Conservation (phyloP, 35 echinoderm and acorn worm genomes). For the Lytechinus variegatus region DNA sequence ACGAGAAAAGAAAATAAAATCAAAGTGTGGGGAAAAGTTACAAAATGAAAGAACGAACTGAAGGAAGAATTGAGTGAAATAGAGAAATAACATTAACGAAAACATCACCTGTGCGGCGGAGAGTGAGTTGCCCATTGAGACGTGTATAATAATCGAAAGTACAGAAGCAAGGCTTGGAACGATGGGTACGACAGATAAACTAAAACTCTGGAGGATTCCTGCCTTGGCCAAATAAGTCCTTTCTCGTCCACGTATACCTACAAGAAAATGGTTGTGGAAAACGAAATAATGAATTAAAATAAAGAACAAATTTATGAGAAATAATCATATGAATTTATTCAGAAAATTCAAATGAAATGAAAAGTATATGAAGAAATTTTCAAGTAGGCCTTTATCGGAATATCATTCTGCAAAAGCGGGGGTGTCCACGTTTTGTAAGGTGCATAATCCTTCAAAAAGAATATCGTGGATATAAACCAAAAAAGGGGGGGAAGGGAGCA, state of each 20-base stretch:
- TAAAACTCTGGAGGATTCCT: constrained; percentile 86
- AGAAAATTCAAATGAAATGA: no score
- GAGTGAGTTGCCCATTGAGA: constrained; percentile 54
- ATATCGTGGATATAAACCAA: no score
- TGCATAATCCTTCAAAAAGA: no score
- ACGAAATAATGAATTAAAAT: background rate
- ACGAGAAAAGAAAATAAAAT: no score
- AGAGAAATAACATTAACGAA: background rate
- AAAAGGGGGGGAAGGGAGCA: no score
- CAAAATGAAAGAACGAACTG: no score
- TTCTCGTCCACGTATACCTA: constrained; percentile 76
- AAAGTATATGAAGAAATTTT: background rate
- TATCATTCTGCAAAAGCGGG: no score
- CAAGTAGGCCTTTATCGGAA: no score
- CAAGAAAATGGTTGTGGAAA: constrained; percentile 39
- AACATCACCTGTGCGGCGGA: constrained; percentile 66
- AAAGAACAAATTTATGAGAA: background rate
- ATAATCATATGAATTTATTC: no score
- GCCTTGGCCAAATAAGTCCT: constrained; percentile 77
- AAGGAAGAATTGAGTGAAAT: background rate
- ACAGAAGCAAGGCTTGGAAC: constrained; percentile 93
- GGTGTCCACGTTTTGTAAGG: no score
- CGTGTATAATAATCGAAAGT: constrained; percentile 70
- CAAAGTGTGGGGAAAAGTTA: no score
- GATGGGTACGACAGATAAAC: constrained; percentile 73